A percentile compares a stretch with the other conserved stretches of the same genome.
Evolutionary conservation across 2,888 invertebrate genomes (phyloP).

Genomic region (Seira ritae): DNA sequence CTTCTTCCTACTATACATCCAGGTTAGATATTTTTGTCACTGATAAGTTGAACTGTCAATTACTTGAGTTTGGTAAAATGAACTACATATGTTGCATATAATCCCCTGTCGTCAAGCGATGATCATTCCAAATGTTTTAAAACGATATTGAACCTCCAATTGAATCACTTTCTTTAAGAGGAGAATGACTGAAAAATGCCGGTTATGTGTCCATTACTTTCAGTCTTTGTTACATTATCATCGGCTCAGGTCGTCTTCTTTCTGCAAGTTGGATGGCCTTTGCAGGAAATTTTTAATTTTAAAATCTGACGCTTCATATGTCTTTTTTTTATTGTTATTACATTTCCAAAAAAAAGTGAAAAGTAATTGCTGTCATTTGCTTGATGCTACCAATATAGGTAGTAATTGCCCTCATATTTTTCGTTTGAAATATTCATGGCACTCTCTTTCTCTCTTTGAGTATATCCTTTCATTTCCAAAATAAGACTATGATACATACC

Average conservation of each 20-base stretch:
- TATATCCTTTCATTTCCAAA: too few species aligned
- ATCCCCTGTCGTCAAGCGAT: neutral
- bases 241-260: neutral
- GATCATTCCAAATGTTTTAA: neutral
- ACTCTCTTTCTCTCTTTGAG: too few species aligned
- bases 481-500: too few species aligned
- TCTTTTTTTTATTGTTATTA: too few species aligned
- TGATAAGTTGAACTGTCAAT: slow-evolving; percentile 2
- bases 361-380: too few species aligned
- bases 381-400: too few species aligned
- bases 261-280: neutral
- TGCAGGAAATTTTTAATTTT: too few species aligned
- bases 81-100: neutral
- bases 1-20: neutral
- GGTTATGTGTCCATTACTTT: neutral
- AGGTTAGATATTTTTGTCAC: neutral
- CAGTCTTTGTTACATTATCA: neutral
- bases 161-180: neutral
- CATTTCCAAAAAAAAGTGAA: too few species aligned
- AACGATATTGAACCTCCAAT: neutral
- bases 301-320: too few species aligned
- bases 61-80: neutral
- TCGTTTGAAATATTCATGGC: too few species aligned
- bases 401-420: neutral
- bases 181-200: neutral